Conservation (phyloP, 2,888 invertebrate genomes). For the Tachina lurida region DNA sequence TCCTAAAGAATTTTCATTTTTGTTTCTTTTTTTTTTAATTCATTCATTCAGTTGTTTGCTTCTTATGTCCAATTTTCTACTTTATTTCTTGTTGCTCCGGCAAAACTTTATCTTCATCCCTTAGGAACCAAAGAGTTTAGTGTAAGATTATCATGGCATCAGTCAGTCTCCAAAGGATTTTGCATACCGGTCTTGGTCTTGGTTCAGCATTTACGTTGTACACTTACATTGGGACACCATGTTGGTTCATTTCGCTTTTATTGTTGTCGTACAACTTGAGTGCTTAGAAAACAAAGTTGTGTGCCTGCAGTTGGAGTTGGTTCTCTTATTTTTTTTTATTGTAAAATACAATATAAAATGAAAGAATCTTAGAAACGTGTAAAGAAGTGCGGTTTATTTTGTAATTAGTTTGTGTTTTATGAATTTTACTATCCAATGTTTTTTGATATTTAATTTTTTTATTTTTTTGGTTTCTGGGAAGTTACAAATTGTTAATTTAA, state of each 20-base stretch:
- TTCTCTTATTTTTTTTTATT: not conserved
- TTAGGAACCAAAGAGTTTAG: conserved; percentile 55
- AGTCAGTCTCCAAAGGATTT: conserved; percentile 60
- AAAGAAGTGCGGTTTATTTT: conserved; percentile 61
- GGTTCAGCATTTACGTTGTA: conserved; percentile 33
- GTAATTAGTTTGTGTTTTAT: conserved; percentile 70
- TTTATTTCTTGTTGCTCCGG: conserved; percentile 43
- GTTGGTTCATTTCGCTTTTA: conserved; percentile 19
- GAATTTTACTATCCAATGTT: conserved; percentile 57
- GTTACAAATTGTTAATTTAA: conserved; percentile 63
- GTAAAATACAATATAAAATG: not conserved
- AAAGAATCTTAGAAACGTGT: conserved; percentile 39
- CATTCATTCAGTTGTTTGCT: conserved; percentile 59
- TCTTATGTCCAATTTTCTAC: conserved; percentile 62
- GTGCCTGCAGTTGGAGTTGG: not conserved
- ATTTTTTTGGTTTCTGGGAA: conserved; percentile 8
- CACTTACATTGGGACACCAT: conserved; percentile 5
- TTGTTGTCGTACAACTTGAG: conserved; percentile 20
- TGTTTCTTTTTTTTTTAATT: conserved; percentile 26
- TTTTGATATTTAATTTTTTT: conserved; percentile 15
- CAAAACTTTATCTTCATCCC: conserved; percentile 58
- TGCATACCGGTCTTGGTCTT: conserved; percentile 42
- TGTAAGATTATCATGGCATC: conserved; percentile 61
- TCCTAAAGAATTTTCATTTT: conserved; percentile 48
- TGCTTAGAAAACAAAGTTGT: conserved; percentile 42